Percentiles rank a stretch among this genome's conserved stretches.
Evolutionary conservation across 2,113 vertebrate genomes (phyloP).

Genomic region (Dendropsophus ebraccatus): DNA sequence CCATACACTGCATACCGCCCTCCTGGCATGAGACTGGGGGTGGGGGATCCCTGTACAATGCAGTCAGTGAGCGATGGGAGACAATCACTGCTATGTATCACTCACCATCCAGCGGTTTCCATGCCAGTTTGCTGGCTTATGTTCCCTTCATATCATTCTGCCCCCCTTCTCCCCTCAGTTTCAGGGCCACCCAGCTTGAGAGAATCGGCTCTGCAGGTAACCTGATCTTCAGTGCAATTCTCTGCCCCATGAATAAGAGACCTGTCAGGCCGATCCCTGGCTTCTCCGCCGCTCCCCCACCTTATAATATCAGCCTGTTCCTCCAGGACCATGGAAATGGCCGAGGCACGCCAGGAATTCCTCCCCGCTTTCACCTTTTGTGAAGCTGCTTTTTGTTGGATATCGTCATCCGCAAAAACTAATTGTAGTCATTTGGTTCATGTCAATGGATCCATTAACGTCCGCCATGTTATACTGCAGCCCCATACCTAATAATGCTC

Average conservation of each 20-base stretch:
- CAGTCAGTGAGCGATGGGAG: not conserved
- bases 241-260: not conserved
- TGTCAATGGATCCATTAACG: not conserved
- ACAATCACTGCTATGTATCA: constrained; percentile 34
- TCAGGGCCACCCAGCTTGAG: constrained; percentile 32
- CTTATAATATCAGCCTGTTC: constrained; percentile 41
- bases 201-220: constrained; percentile 29
- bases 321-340: not conserved
- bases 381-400: not conserved
- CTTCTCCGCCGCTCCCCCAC: not conserved
- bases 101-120: constrained; percentile 31
- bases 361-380: not conserved
- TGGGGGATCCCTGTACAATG: not conserved
- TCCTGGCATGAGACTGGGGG: no score
- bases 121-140: constrained; percentile 7
- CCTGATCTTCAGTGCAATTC: constrained; percentile 15
- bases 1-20: not conserved
- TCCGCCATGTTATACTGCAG: no score
- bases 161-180: not conserved
- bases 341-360: constrained; percentile 24
- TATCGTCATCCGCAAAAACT: not conserved
- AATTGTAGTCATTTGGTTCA: no score
- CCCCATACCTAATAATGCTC: no score
- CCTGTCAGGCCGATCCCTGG: not conserved
- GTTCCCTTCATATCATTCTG: not conserved